Percentiles rank a stretch among this genome's conserved stretches.
These are phyloP conservation scores for Lucilia cuprina DNA, from an alignment of 1,140 invertebrate genomes.

Conservation along the genomic window DNA sequence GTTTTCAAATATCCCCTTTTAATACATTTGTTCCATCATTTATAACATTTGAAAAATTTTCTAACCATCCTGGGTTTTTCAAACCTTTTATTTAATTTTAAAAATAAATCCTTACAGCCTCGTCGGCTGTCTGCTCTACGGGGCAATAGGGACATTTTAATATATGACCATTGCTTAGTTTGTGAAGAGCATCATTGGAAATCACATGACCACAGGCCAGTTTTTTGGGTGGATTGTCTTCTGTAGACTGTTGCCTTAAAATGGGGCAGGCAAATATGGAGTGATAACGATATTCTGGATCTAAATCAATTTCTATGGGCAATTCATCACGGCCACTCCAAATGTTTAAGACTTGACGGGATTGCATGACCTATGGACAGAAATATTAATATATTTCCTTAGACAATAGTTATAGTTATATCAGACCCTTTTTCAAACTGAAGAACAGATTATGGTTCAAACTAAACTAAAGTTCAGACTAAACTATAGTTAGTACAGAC, in stretches of 20 bases:
- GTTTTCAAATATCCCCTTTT: neutral
- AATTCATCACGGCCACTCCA: conserved; percentile 96
- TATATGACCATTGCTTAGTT: conserved; percentile 92
- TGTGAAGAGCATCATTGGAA: conserved; percentile 94
- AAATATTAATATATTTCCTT: neutral
- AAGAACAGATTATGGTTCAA: too few relatives aligned
- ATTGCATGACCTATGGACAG: conserved; percentile 75
- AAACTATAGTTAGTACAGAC: too few relatives aligned
- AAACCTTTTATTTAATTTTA: conserved; percentile 62
- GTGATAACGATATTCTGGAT: conserved; percentile 78
- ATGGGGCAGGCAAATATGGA: conserved; percentile 99
- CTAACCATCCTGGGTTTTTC: neutral
- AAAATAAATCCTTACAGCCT: conserved; percentile 92
- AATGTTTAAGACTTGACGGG: conserved; percentile 90
- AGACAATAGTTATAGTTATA: too few relatives aligned
- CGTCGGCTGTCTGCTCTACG: conserved; percentile 91
- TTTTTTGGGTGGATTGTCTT: conserved; percentile 96
- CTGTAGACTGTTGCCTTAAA: conserved; percentile 93
- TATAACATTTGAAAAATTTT: neutral
- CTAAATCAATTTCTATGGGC: conserved; percentile 92
- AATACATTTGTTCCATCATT: neutral
- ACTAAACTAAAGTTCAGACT: too few relatives aligned
- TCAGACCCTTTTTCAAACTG: too few relatives aligned
- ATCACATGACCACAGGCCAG: conserved; percentile 98
- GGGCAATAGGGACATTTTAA: conserved; percentile 99